These are phyloP conservation scores for Acrocephalus scirpaceus DNA, from an alignment of 2,797 vertebrate species.

Conservation along the genomic window DNA sequence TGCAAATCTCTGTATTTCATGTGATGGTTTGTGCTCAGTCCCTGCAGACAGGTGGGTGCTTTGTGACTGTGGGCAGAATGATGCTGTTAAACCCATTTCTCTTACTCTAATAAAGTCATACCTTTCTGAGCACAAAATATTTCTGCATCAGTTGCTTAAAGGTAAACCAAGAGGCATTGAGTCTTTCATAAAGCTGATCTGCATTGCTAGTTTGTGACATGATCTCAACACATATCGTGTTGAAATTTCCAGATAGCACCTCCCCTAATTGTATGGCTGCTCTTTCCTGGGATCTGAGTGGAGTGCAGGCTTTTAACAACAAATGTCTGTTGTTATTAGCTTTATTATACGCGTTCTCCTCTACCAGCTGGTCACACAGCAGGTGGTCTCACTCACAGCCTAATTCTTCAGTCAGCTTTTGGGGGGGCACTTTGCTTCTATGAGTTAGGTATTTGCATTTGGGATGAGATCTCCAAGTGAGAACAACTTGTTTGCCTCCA, in stretches of 20 bases:
- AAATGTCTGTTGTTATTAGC: conserved; percentile 13
- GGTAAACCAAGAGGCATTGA: background rate
- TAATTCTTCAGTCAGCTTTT: conserved; percentile 4
- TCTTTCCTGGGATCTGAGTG: background rate
- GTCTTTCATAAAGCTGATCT: background rate
- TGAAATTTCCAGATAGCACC: conserved; percentile 7
- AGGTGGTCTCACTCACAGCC: background rate
- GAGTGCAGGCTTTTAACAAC: background rate
- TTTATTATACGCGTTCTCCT: background rate
- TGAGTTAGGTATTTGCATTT: conserved; percentile 26
- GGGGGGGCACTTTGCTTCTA: background rate
- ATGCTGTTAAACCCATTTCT: background rate
- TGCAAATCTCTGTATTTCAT: background rate
- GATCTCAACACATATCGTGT: accelerated
- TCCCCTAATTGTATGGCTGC: background rate
- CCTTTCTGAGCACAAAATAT: background rate
- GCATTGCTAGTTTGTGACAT: background rate
- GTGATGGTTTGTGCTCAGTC: background rate
- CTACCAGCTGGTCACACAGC: conserved; percentile 25
- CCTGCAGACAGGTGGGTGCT: background rate
- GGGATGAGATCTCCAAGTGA: conserved; percentile 10
- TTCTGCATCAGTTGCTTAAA: background rate
- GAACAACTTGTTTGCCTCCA: background rate
- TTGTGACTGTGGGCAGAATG: accelerated
- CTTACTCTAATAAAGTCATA: conserved; percentile 16